A percentile compares a stretch with the other conserved stretches of the same genome.
Conservation (phyloP, 2,113 vertebrate species). For the cattle (Bos taurus) region ARS-UCD2.0 NC_037328.1:93986501-93987000, state of each 20-base stretch:
- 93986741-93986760: background rate
- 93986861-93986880: background rate
- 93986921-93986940: background rate
- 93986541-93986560: background rate
- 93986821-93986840: background rate
- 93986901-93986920: background rate
- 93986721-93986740: background rate
- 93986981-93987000: background rate
- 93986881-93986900: background rate
- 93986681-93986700: background rate
- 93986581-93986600: background rate
- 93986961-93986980: background rate
- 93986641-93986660: background rate
- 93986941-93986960: background rate
- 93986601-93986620: background rate
- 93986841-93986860: background rate
- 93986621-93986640: background rate
- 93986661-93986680: background rate
- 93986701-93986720: background rate
- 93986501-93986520: background rate
- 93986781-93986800: background rate
- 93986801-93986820: background rate
- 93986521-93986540: background rate
- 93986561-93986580: background rate
- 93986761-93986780: background rate